Evolutionary conservation across 2,888 invertebrate species (phyloP), one percentile per base, ranked within the genome.

Genomic region (Gastrophysa polygoni): DNA sequence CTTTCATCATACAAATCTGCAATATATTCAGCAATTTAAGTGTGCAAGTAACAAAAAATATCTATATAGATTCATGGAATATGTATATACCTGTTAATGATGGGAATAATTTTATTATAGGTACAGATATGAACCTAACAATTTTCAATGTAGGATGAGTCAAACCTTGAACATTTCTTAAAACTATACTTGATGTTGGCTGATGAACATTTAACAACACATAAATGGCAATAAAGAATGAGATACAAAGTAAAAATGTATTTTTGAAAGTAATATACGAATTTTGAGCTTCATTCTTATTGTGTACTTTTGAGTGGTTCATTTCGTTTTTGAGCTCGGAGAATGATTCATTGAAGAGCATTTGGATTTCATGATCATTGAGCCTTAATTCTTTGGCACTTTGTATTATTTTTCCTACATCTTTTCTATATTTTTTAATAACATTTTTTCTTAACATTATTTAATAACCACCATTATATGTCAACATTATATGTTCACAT

Each of bases 1-100:
- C 91, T 89, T 81, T 94, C 93, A 83, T 94, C 93, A 74, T 95
- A 93, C 46, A 89, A 85, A 78, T 89, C 93, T 87, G 65, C 61
- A 75, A 72, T 46, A 59, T 52, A 61, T 32, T 10, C 2, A 2
- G 32, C 6, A 10, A 5, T 2, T 11, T 32, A 32, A n/a, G n/a
- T n/a, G n/a, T n/a, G n/a, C n/a, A n/a, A n/a, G n/a, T n/a, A n/a
- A n/a, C n/a, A n/a, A n/a, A n/a, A n/a, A n/a, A n/a, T n/a, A n/a
- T n/a, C n/a, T n/a, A n/a, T n/a, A n/a, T n/a, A n/a, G n/a, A n/a
- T n/a, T n/a, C n/a, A n/a, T n/a, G n/a, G n/a, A n/a, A n/a, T 24
- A 3, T 24, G 24, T 5, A 24, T 24, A 79, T 82, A 91, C 93
- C 89, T 73, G 89, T 89, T 63, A 91, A 75, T n/a, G 86, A 83